A percentile compares a stretch with the other conserved stretches of the same genome.
These are phyloP conservation scores for Palythoa caribaeorum DNA, from an alignment of 92 coral and sea anemone genomes.

Conservation along the genomic window DNA sequence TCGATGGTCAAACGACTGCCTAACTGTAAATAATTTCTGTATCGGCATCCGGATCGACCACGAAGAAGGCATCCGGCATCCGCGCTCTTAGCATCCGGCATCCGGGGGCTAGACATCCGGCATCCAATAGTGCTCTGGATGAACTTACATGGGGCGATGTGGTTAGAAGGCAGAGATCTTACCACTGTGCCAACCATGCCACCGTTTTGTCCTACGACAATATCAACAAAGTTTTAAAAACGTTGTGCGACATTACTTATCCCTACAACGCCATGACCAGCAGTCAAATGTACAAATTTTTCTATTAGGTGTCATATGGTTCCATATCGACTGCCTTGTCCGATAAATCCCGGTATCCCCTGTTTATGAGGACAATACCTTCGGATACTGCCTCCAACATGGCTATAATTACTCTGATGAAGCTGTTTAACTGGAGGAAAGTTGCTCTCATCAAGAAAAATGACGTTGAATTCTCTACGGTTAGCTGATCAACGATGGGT, in stretches of 20 bases:
- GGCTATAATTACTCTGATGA: slow-evolving; percentile 67
- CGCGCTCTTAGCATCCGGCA: no score
- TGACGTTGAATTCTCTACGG: slow-evolving; percentile 62
- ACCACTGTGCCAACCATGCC: no score
- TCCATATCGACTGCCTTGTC: slow-evolving; percentile 72
- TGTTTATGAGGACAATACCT: slow-evolving; percentile 71
- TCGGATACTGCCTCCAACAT: slow-evolving; percentile 67
- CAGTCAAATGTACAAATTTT: neutral
- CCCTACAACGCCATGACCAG: neutral
- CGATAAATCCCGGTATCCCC: slow-evolving; percentile 72
- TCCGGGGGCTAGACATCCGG: no score
- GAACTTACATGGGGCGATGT: no score
- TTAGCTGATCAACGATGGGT: neutral
- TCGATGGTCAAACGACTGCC: no score
- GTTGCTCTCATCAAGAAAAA: slow-evolving; percentile 69
- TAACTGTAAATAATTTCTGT: no score
- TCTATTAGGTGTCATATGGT: slow-evolving; percentile 76
- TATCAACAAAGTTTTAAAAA: neutral
- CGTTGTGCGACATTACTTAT: no score
- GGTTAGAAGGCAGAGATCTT: no score
- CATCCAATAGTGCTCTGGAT: no score
- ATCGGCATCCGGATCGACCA: no score
- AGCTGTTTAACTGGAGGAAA: slow-evolving; percentile 67
- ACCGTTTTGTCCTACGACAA: neutral
- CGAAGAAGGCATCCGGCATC: no score